These are phyloP conservation scores for Atta colombica DNA, from an alignment of 1,140 invertebrate genomes.

Conservation along the genomic window DNA sequence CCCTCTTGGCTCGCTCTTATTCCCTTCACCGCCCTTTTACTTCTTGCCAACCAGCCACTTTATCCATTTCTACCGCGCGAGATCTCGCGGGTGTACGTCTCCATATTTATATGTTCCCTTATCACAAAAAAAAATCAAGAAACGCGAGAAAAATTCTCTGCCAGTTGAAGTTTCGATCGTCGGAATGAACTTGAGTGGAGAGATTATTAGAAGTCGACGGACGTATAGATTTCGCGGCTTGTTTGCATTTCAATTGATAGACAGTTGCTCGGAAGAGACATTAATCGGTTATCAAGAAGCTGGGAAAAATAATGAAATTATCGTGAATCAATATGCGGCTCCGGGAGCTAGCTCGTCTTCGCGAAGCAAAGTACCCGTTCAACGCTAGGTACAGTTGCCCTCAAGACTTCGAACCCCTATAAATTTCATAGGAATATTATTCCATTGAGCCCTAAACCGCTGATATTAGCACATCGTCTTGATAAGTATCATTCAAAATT, in stretches of 20 bases:
- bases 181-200: slow-evolving; percentile 35
- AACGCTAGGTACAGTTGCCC: slow-evolving; percentile 68
- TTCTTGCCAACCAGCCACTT: slow-evolving; percentile 59
- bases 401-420: slow-evolving; percentile 63
- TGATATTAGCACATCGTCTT: neutral
- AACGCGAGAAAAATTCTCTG: slow-evolving; percentile 36
- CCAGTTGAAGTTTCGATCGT: slow-evolving; percentile 36
- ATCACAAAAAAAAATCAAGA: neutral
- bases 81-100: slow-evolving; percentile 41
- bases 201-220: slow-evolving; percentile 47
- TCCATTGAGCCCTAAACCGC: slow-evolving; percentile 27
- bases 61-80: slow-evolving; percentile 63
- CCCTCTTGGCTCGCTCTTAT: slow-evolving; percentile 74
- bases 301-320: slow-evolving; percentile 77
- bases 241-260: slow-evolving; percentile 73
- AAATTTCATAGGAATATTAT: slow-evolving; percentile 53
- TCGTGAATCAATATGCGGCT: slow-evolving; percentile 76
- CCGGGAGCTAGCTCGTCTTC: slow-evolving; percentile 64
- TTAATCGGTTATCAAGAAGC: slow-evolving; percentile 74
- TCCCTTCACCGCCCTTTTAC: slow-evolving; percentile 64
- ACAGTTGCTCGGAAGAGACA: slow-evolving; percentile 69
- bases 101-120: slow-evolving; percentile 44
- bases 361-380: slow-evolving; percentile 59
- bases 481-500: slow-evolving; percentile 39
- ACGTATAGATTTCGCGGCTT: slow-evolving; percentile 53